Evolutionary conservation across 2,888 invertebrate genomes (phyloP).

Genomic region (Papilio demoleus): DNA sequence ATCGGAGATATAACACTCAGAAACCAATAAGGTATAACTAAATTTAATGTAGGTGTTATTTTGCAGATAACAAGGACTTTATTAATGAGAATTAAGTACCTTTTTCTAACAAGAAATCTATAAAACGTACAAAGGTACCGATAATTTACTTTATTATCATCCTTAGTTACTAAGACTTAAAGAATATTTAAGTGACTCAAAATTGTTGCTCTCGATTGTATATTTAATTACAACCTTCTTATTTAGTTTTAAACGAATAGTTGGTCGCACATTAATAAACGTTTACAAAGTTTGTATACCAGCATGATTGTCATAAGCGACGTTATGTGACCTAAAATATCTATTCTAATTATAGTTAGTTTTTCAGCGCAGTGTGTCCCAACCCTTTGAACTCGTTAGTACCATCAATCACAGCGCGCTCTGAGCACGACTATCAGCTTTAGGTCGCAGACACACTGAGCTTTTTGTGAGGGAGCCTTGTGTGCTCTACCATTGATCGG

Average conservation of each 20-base stretch:
- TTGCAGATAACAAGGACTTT: not conserved
- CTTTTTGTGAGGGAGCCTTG: slow-evolving; percentile 7
- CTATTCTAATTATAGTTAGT: slow-evolving; percentile 10
- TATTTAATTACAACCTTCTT: not conserved
- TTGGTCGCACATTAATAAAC: not conserved
- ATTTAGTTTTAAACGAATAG: not conserved
- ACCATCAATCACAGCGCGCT: slow-evolving; percentile 8
- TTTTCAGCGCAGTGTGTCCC: not conserved
- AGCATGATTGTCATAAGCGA: too few relatives aligned
- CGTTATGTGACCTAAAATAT: slow-evolving; percentile 1
- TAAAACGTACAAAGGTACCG: too few relatives aligned
- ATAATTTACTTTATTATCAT: too few relatives aligned
- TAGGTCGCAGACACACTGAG: slow-evolving; percentile 21
- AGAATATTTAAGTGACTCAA: too few relatives aligned
- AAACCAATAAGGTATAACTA: not conserved
- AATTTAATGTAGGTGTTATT: not conserved
- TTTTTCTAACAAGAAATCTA: too few relatives aligned
- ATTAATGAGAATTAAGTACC: not conserved
- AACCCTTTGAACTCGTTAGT: not conserved
- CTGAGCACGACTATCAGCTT: not conserved
- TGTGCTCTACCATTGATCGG: slow-evolving; percentile 4
- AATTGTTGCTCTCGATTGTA: too few relatives aligned
- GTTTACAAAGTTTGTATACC: not conserved
- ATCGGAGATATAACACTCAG: too few relatives aligned
- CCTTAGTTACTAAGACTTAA: too few relatives aligned